Evolutionary conservation across 2,888 invertebrate species (phyloP).

Genomic region (Sinotaia quadrata): DNA sequence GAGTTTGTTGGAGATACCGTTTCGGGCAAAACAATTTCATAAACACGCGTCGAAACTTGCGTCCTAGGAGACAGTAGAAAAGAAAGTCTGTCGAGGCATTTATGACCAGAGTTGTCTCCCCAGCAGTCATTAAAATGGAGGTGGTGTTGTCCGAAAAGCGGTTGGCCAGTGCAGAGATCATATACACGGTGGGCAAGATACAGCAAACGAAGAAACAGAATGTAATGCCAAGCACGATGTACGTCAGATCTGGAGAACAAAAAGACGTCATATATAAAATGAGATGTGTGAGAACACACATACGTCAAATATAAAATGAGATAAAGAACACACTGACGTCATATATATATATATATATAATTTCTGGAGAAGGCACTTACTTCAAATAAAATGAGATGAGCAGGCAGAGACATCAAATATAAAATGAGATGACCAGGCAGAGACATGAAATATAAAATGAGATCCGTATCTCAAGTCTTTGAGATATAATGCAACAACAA

Average conservation of each 20-base stretch:
- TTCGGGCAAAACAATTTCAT: conserved; percentile 33
- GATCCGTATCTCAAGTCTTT: too few relatives aligned
- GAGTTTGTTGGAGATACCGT: conserved; percentile 10
- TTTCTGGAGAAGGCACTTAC: too few relatives aligned
- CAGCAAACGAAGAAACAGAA: conserved; percentile 43
- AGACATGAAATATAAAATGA: too few relatives aligned
- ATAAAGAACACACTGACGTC: too few relatives aligned
- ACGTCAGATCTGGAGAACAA: conserved; percentile 33
- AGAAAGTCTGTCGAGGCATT: conserved; percentile 45
- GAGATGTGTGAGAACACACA: too few relatives aligned
- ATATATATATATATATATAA: too few relatives aligned
- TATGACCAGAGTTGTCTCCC: conserved; percentile 41
- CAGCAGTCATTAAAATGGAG: conserved; percentile 32
- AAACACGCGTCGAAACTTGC: conserved; percentile 36
- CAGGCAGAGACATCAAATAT: too few relatives aligned
- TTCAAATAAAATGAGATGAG: too few relatives aligned
- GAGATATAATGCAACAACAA: too few relatives aligned
- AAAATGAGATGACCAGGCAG: too few relatives aligned
- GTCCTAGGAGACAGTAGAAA: conserved; percentile 44
- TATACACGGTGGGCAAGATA: conserved; percentile 39
- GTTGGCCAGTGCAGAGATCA: conserved; percentile 33
- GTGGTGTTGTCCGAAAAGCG: conserved; percentile 14
- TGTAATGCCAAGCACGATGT: conserved; percentile 42
- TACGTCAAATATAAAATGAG: too few relatives aligned
- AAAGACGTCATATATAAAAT: too few relatives aligned